Evolutionary conservation across 2,888 invertebrate species (phyloP).

Genomic region (Drosophila colorata): DNA sequence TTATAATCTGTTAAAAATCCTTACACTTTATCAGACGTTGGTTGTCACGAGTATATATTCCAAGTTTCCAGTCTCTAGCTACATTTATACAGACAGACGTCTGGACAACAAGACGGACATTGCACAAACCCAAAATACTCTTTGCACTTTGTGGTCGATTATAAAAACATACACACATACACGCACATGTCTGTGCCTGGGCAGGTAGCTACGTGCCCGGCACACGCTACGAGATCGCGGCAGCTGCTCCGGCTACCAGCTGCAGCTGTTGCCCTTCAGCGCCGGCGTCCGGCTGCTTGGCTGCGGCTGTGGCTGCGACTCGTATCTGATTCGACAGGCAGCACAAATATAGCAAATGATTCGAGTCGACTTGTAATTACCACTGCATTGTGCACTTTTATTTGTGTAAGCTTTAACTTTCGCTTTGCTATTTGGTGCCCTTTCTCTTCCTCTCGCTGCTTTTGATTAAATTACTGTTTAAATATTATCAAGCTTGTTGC

Average conservation of each 20-base stretch:
- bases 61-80: no score
- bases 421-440: not conserved
- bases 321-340: constrained; percentile 53
- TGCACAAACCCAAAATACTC: no score
- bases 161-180: constrained; percentile 11
- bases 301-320: constrained; percentile 1
- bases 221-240: constrained; percentile 42
- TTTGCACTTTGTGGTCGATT: no score
- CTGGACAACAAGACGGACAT: no score
- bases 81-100: no score
- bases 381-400: constrained; percentile 72
- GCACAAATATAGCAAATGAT: constrained; percentile 40
- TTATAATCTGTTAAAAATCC: no score
- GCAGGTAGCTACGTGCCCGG: constrained; percentile 60
- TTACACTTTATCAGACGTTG: no score
- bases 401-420: constrained; percentile 39
- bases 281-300: constrained; percentile 23
- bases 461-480: constrained; percentile 73
- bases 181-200: constrained; percentile 14
- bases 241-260: constrained; percentile 37
- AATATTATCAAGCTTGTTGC: constrained; percentile 65
- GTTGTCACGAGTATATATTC: no score
- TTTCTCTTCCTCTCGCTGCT: constrained; percentile 7
- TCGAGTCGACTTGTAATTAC: constrained; percentile 68
- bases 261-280: constrained; percentile 47